Percentiles rank a stretch among this genome's conserved stretches.
These are phyloP conservation scores for Pantherophis alleghaniensis DNA, from an alignment of 2,797 vertebrate genomes.

Conservation along the genomic window DNA sequence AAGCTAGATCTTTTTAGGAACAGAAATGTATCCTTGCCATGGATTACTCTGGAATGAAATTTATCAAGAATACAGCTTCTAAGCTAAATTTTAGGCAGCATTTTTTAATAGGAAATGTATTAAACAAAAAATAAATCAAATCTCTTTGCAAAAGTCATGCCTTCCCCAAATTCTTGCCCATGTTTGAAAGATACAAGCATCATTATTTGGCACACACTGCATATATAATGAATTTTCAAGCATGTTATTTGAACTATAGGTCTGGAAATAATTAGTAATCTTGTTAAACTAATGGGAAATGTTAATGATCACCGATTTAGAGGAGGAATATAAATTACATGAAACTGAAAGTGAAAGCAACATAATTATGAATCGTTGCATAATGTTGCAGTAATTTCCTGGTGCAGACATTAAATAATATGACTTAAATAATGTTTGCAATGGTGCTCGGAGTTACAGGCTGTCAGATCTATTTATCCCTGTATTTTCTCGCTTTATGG, in stretches of 20 bases:
- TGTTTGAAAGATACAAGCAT: slow-evolving; percentile 44
- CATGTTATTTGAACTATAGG: slow-evolving; percentile 64
- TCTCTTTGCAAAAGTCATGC: slow-evolving; percentile 31
- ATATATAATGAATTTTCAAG: slow-evolving; percentile 62
- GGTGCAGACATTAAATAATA: slow-evolving; percentile 25
- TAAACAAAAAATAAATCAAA: slow-evolving; percentile 51
- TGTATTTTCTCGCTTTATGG: not conserved
- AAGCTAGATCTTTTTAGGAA: not conserved
- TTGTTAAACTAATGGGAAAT: slow-evolving; percentile 65
- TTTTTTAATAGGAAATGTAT: slow-evolving; percentile 29
- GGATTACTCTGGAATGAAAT: not conserved
- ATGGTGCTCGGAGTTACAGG: not conserved
- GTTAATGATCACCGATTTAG: slow-evolving; percentile 46
- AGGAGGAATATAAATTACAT: slow-evolving; percentile 42
- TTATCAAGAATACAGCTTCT: slow-evolving; percentile 14
- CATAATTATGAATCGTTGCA: slow-evolving; percentile 40
- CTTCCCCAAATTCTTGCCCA: slow-evolving; percentile 55
- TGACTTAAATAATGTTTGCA: slow-evolving; percentile 4
- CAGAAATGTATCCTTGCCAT: not conserved
- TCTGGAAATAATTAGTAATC: slow-evolving; percentile 63
- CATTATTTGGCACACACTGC: slow-evolving; percentile 56
- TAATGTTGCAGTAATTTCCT: slow-evolving; percentile 31
- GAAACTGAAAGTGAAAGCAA: slow-evolving; percentile 51
- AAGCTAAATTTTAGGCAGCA: slow-evolving; percentile 28
- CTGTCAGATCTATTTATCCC: not conserved